Conservation (phyloP, 2,797 vertebrate species). For the Poeciliopsis presidionis region DNA sequence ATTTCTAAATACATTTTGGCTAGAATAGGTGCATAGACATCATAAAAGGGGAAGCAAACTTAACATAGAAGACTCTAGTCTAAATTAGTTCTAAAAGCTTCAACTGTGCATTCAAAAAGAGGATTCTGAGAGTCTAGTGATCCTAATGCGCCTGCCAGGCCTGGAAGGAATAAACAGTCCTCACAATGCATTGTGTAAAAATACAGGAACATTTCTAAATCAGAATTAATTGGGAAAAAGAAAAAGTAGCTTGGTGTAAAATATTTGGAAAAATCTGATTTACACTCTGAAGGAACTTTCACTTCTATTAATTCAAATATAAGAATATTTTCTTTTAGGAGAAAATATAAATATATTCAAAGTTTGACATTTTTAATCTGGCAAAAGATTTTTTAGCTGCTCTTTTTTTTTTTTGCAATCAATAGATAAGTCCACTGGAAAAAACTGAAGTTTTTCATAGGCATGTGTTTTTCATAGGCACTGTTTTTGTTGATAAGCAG, state of each 20-base stretch:
- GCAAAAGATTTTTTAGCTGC: background rate
- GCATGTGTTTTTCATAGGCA: too few relatives aligned
- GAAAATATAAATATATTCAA: background rate
- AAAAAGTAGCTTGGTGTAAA: background rate
- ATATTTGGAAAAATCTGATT: background rate
- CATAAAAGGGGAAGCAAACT: background rate
- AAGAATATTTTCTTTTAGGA: background rate
- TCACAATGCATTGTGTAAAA: background rate
- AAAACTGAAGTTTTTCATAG: background rate
- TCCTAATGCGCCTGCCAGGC: background rate
- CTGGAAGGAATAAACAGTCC: background rate
- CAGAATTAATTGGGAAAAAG: background rate
- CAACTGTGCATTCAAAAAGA: background rate
- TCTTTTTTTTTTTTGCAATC: background rate
- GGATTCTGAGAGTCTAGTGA: background rate
- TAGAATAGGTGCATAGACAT: background rate
- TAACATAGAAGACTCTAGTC: background rate
- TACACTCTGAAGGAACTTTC: background rate
- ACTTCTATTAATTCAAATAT: background rate
- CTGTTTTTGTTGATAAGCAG: constrained; percentile 5
- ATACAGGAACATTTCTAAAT: background rate
- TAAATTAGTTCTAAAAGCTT: background rate
- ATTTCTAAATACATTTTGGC: background rate
- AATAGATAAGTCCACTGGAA: background rate
- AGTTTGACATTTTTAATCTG: background rate